These are phyloP conservation scores for Schizopygopsis malacanthus DNA, from an alignment of 2,797 vertebrate species.

Conservation along the genomic window DNA sequence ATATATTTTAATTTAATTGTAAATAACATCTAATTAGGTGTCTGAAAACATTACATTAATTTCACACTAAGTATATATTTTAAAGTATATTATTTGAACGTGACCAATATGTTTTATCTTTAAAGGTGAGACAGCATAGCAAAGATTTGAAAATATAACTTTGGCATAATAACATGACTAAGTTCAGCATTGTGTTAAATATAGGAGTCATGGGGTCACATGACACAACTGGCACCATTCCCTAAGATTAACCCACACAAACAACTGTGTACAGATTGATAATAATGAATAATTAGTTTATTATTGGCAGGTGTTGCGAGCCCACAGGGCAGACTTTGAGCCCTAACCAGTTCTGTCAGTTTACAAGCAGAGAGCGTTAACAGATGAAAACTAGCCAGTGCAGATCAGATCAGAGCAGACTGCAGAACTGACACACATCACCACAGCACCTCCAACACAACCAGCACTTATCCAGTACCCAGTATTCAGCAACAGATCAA, in stretches of 20 bases:
- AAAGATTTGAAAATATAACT: neutral
- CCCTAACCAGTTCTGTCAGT: conserved; percentile 18
- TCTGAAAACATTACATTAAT: neutral
- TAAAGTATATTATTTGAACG: no score
- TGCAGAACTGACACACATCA: neutral
- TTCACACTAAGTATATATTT: no score
- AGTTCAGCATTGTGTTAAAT: neutral
- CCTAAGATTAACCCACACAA: neutral
- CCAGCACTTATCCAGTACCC: neutral
- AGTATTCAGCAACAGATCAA: neutral
- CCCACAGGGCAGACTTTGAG: neutral
- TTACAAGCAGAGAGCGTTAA: neutral
- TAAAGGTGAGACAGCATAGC: no score
- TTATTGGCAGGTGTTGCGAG: conserved; percentile 33
- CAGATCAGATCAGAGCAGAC: neutral
- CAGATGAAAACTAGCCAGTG: neutral
- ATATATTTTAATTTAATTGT: neutral
- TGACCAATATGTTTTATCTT: no score
- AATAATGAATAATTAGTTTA: neutral
- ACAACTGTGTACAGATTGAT: neutral
- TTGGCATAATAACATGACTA: neutral
- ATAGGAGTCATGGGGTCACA: neutral
- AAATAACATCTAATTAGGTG: neutral
- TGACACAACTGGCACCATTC: neutral
- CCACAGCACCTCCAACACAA: neutral